A percentile compares a stretch with the other conserved stretches of the same genome.
These are phyloP conservation scores for Pilophorus perplexus DNA, from an alignment of 2,888 invertebrate genomes.

Conservation along the genomic window DNA sequence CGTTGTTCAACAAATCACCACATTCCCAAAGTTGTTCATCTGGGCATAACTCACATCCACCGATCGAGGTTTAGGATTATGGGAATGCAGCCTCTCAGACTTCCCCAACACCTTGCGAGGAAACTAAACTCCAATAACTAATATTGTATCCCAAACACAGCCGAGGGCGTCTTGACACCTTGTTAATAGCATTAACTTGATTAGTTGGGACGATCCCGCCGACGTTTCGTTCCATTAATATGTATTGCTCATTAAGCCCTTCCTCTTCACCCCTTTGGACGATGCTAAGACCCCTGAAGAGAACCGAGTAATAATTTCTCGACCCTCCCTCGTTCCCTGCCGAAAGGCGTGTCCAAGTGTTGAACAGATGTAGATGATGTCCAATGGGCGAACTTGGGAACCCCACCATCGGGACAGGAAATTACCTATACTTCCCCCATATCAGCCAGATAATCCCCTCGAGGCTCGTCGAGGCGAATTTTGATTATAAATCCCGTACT, in stretches of 20 bases:
- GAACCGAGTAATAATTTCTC: constrained; percentile 38
- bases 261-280: too few relatives aligned
- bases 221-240: constrained; percentile 37
- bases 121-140: constrained; percentile 27
- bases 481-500: constrained; percentile 31
- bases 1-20: too few relatives aligned
- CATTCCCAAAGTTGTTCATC: too few relatives aligned
- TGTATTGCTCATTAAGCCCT: constrained; percentile 37
- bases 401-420: neutral
- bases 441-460: neutral
- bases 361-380: constrained; percentile 40
- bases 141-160: constrained; percentile 33
- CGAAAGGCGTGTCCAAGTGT: constrained; percentile 31
- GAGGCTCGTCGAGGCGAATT: constrained; percentile 3
- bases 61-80: too few relatives aligned
- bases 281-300: too few relatives aligned
- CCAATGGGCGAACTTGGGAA: constrained; percentile 4
- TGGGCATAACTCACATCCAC: too few relatives aligned
- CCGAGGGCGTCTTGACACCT: constrained; percentile 31
- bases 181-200: constrained; percentile 37
- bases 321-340: constrained; percentile 19
- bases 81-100: too few relatives aligned
- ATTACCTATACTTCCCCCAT: constrained; percentile 26
- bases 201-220: constrained; percentile 5
- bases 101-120: constrained; percentile 17